These are phyloP conservation scores for Limnephilus lunatus DNA, from an alignment of 2,888 invertebrate genomes.

Conservation along the genomic window DNA sequence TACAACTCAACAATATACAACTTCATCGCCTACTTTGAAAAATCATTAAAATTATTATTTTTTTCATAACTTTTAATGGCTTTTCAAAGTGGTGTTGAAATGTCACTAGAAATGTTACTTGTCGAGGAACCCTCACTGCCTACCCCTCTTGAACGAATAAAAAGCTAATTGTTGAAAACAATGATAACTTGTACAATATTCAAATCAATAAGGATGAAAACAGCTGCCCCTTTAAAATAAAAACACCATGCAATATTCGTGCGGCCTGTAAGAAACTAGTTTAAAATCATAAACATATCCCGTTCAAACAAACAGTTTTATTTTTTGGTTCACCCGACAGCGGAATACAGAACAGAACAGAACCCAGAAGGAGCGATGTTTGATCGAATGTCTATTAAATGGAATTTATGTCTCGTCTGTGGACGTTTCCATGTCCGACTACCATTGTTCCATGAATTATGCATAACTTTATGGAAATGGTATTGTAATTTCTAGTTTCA, in stretches of 20 bases:
- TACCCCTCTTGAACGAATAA: too few relatives aligned
- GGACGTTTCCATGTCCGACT: conserved; percentile 38
- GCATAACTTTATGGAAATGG: conserved; percentile 51
- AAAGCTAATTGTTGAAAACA: too few relatives aligned
- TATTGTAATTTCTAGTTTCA: conserved; percentile 51
- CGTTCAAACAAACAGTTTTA: not conserved
- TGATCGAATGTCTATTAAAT: conserved; percentile 53
- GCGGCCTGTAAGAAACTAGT: not conserved
- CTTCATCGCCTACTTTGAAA: too few relatives aligned
- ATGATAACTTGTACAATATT: too few relatives aligned
- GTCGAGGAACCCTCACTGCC: too few relatives aligned
- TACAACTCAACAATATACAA: too few relatives aligned
- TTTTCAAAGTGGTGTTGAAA: too few relatives aligned
- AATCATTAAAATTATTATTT: too few relatives aligned
- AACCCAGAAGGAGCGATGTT: conserved; percentile 5
- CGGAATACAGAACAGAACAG: not conserved
- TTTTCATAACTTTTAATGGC: too few relatives aligned
- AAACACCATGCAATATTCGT: not conserved
- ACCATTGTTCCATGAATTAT: conserved; percentile 52
- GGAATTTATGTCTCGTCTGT: conserved; percentile 44
- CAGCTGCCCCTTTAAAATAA: not conserved
- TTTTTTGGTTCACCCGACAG: not conserved
- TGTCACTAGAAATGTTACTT: too few relatives aligned
- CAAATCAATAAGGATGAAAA: not conserved
- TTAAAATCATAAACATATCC: not conserved